Conservation (phyloP, 2,113 vertebrate species). For the Odontesthes bonariensis region DNA sequence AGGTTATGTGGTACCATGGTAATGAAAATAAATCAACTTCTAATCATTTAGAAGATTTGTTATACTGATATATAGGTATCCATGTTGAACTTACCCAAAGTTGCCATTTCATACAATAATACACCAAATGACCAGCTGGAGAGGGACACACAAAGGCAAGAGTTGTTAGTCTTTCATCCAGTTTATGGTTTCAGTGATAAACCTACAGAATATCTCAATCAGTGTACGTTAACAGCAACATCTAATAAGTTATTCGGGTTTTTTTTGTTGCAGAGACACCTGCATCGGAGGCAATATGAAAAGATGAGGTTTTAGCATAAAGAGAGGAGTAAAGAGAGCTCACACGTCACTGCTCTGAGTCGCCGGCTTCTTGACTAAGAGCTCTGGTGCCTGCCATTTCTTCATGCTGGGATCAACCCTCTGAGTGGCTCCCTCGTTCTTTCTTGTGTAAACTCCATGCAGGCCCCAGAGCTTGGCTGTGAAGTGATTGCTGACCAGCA, state of each 20-base stretch:
- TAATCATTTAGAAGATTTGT: not conserved
- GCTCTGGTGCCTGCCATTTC: slow-evolving; percentile 95
- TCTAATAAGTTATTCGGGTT: not conserved
- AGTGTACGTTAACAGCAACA: too few species aligned
- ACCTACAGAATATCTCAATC: not conserved
- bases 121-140: slow-evolving; percentile 93
- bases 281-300: not conserved
- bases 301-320: not conserved
- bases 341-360: slow-evolving; percentile 89
- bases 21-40: not conserved
- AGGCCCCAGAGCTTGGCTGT: slow-evolving; percentile 92
- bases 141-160: slow-evolving; percentile 17
- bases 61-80: not conserved
- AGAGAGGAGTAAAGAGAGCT: slow-evolving; percentile 37
- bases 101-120: slow-evolving; percentile 91
- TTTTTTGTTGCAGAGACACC: not conserved
- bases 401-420: slow-evolving; percentile 80
- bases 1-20: not conserved
- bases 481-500: slow-evolving; percentile 86
- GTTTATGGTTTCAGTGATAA: not conserved
- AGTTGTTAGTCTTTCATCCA: not conserved
- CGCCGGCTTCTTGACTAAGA: slow-evolving; percentile 81
- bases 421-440: slow-evolving; percentile 66
- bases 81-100: slow-evolving; percentile 84
- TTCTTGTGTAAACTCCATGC: slow-evolving; percentile 84